Base-by-base conservation (phyloP, 2,888 invertebrate genomes). In the Tinea trinotella region DNA sequence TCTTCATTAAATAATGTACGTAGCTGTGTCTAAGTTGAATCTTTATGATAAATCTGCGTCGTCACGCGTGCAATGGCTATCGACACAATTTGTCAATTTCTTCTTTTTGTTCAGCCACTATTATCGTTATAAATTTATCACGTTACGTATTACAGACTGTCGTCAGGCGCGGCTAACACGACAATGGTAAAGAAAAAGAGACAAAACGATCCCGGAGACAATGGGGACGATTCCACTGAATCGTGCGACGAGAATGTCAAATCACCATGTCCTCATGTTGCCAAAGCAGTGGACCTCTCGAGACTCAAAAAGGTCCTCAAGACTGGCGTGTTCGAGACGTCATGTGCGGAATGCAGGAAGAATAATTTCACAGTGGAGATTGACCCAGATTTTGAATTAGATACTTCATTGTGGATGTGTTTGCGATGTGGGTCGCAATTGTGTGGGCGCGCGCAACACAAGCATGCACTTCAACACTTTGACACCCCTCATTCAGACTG, bases 351-450 rank as follows among this genome's bases (percentile, higher is more conserved):
- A 60, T 90, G 91, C 76, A 74, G 87, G 66, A 90, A 89, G 74
- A 72, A 62, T 52, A 64, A 74, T 54, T 67, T 79, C 56, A 74
- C 64, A 30, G 84, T 80, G 57, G 70, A 77, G 9, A 74, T 72
- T 57, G 73, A 87, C 74, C 71, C 76, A 57, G 71, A 88, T 68
- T 79, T 74, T 57, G 82, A 89, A 65, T 76, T 88, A 72, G 80
- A 87, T 65, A 63, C 82, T 58, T 68, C 86, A 2, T 71, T 93
- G 57, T 94, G 93, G 93, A 87, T 96, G 78, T 96, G 96, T 67
- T 78, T 96, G 57, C 90, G 91, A 59, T 96, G 96, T 73, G 95
- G 93, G 1, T 80, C 91, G 44, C 92, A 92, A 66, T 88, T 91
- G 17, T 96, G 96, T 71, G 93, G 93, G 1, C 85, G 91, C 52